Conservation (phyloP, 2,888 invertebrate species). For the Hymenopus coronatus region DNA sequence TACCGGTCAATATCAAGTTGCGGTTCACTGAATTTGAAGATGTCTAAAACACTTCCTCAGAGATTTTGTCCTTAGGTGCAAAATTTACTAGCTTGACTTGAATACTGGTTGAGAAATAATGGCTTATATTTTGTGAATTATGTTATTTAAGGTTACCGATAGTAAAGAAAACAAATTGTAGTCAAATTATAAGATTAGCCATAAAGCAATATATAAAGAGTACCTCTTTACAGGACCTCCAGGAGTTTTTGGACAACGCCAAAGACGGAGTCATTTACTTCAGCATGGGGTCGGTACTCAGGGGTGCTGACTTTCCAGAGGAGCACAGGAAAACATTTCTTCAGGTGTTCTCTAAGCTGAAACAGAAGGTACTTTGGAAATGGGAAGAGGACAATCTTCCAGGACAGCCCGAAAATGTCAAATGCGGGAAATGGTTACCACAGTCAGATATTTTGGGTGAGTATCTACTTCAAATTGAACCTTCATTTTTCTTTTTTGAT, state of each 20-base stretch:
- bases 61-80: too few relatives aligned
- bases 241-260: constrained; percentile 35
- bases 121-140: too few relatives aligned
- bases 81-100: too few relatives aligned
- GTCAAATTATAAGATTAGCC: too few relatives aligned
- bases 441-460: constrained; percentile 46
- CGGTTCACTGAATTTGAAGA: too few relatives aligned
- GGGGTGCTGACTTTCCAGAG: constrained; percentile 35
- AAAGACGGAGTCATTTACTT: constrained; percentile 39
- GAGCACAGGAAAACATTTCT: constrained; percentile 35
- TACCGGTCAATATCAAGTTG: too few relatives aligned
- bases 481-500: too few relatives aligned
- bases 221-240: constrained; percentile 38
- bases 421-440: constrained; percentile 40
- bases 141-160: too few relatives aligned
- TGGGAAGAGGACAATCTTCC: constrained; percentile 38
- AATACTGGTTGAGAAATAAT: too few relatives aligned
- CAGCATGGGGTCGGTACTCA: constrained; percentile 39
- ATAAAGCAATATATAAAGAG: too few relatives aligned
- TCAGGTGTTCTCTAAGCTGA: constrained; percentile 38
- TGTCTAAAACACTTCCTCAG: too few relatives aligned
- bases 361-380: constrained; percentile 41
- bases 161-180: too few relatives aligned
- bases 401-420: constrained; percentile 39
- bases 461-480: neutral